A percentile compares a stretch with the other conserved stretches of the same genome.
phyloP scores from a whole-genome alignment of 1,140 invertebrate species.

The Marisa cornuarietis region DNA sequence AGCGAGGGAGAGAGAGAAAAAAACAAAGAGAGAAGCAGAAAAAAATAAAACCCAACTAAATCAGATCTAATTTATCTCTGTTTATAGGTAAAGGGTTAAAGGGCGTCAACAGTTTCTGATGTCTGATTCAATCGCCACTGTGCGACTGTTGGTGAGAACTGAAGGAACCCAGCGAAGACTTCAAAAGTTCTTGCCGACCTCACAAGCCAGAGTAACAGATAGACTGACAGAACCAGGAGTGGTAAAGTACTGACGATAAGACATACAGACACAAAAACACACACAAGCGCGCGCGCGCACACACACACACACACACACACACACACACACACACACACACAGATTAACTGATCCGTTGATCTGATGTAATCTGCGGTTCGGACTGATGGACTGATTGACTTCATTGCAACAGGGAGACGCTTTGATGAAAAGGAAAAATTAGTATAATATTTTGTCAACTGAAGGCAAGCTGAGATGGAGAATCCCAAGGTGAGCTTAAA shows the following conservation, averaged over 20 bases:
- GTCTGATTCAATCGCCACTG: no score
- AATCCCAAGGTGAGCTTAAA: no score
- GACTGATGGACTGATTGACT: no score
- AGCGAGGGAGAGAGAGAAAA: background rate
- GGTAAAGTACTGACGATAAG: background rate
- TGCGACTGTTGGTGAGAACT: no score
- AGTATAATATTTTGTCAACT: no score
- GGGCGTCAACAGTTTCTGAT: no score
- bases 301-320: background rate
- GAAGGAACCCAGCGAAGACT: background rate
- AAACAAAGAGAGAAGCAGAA: background rate
- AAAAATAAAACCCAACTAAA: background rate
- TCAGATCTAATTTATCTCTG: background rate
- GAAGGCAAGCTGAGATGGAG: no score
- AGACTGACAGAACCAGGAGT: background rate
- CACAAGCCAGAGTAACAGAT: background rate
- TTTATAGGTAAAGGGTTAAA: no score
- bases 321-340: background rate
- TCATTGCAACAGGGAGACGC: no score
- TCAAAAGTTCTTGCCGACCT: background rate
- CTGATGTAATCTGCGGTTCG: no score
- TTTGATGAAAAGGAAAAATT: no score
- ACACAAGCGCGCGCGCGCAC: background rate
- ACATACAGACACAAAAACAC: constrained; percentile 4
- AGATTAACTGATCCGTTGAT: background rate